Base-by-base conservation (phyloP, 2,888 invertebrate species). In the Siphonodentalium dalli region DNA sequence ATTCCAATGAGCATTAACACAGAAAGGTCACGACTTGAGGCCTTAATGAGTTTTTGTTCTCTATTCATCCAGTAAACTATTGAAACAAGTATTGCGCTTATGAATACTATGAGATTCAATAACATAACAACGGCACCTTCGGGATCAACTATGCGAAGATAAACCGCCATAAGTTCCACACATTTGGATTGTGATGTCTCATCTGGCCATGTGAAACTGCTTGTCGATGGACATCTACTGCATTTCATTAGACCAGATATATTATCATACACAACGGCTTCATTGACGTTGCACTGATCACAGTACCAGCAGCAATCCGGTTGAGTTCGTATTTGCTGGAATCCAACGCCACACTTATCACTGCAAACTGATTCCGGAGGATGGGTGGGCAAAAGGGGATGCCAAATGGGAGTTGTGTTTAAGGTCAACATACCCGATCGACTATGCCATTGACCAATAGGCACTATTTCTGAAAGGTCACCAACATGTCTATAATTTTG, bases 271-370 rank as follows among this genome's bases (percentile, higher is more conserved):
- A 56, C 50, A 2, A 58, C 61, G 9, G 38, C 39, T 44, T 67
- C 67, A 35, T 68, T 63, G 24, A 53, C 54, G 2, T 54, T 49
- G 50, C 71, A 71, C 15, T 41, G 20, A 9, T 56, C 39, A 47
- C 71, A 71, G 24, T 58, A 52, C 69, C 68, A 71, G 56, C 71
- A 71, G 48, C 71, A 71, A 27, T 44, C 43, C 3, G 54, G 55
- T 34, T 65, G 63, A 13, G 42, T 43, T 34, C 50, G 55, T 1
- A 66, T 54, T 2, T 56, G 52, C 43, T 58, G 59, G 41, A 66
- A 51, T 0, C 68, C 65, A 13, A 34, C 9, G 13, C 28, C 29
- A 49, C 72, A 71, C n/a, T 54, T 44, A 18, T 51, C 40, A 33
- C 65, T 63, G 51, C 71, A 71, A n/a, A n/a, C n/a, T n/a, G n/a